Evolutionary conservation across 1,140 invertebrate genomes (phyloP).

Genomic region (fruit fly (Drosophila melanogaster)): Release_6_plus_ISO1_MT NT_037436.4:277001-277500

Average conservation of each 20-base stretch:
- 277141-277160: no score
- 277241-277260: conserved; percentile 46
- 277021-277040: conserved; percentile 44
- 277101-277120: neutral
- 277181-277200: neutral
- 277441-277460: conserved; percentile 23
- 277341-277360: neutral
- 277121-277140: neutral
- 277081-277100: no score
- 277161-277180: neutral
- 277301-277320: conserved; percentile 30
- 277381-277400: conserved; percentile 3
- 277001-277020: conserved; percentile 34
- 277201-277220: conserved; percentile 23
- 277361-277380: conserved; percentile 5
- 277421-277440: conserved; percentile 41
- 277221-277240: conserved; percentile 31
- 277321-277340: conserved; percentile 3
- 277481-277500: conserved; percentile 20
- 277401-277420: conserved; percentile 21
- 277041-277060: neutral
- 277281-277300: neutral
- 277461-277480: conserved; percentile 27
- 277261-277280: conserved; percentile 15
- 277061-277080: neutral